Evolutionary conservation across 2,797 vertebrate genomes (phyloP).

Genomic region (Peromyscus nudipes): DNA sequence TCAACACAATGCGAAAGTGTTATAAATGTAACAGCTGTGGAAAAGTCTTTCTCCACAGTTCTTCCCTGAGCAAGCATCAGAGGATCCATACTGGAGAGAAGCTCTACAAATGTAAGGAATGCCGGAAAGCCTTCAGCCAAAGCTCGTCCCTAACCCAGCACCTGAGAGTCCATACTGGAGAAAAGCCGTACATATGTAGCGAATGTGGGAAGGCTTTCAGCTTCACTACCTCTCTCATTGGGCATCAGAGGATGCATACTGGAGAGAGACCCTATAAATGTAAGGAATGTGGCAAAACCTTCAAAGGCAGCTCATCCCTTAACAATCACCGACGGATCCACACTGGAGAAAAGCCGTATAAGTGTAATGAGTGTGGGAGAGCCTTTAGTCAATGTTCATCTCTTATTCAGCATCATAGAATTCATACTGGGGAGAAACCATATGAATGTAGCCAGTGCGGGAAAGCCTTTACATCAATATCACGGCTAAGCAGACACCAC

Average conservation of each 20-base stretch:
- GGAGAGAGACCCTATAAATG: slow-evolving; percentile 82
- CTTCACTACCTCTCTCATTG: slow-evolving; percentile 80
- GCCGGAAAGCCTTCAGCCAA: slow-evolving; percentile 82
- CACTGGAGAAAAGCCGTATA: slow-evolving; percentile 81
- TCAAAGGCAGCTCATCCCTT: slow-evolving; percentile 82
- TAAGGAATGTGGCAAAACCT: slow-evolving; percentile 80
- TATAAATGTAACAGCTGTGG: slow-evolving; percentile 79
- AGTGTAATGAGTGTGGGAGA: slow-evolving; percentile 78
- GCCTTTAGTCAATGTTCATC: slow-evolving; percentile 83
- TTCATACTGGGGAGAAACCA: slow-evolving; percentile 82
- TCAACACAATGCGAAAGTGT: slow-evolving; percentile 34
- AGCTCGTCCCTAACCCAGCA: slow-evolving; percentile 81
- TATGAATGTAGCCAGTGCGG: slow-evolving; percentile 82
- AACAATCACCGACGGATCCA: slow-evolving; percentile 80
- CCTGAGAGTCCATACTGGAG: slow-evolving; percentile 81
- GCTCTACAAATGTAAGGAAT: slow-evolving; percentile 80
- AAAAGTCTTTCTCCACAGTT: slow-evolving; percentile 81
- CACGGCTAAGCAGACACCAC: slow-evolving; percentile 77
- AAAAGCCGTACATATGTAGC: slow-evolving; percentile 78
- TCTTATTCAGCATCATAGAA: slow-evolving; percentile 81
- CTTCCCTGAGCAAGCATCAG: slow-evolving; percentile 82
- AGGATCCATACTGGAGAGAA: slow-evolving; percentile 82
- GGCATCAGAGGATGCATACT: slow-evolving; percentile 82
- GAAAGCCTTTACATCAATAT: slow-evolving; percentile 82
- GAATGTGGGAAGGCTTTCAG: slow-evolving; percentile 84